Base-by-base conservation (phyloP, 1,140 invertebrate genomes). In the Drosophila parabipectinata region DNA sequence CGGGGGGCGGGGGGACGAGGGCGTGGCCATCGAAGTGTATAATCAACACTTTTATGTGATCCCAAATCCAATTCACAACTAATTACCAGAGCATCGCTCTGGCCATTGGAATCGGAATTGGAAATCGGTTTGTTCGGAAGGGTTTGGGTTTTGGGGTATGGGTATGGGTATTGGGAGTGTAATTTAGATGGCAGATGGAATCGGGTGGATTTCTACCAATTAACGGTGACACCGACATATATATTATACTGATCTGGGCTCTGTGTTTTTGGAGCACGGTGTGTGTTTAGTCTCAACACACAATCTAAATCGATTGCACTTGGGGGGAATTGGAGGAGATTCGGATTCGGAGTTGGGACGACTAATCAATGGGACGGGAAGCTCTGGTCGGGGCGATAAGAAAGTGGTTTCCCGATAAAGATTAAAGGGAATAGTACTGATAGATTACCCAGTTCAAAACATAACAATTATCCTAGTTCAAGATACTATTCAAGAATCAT, bases 41-140 rank as follows among this genome's bases (percentile, higher is more conserved):
- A 87, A 87, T 87, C 83, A 87, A 87, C 82, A 88, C 82, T 87
- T 87, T 87, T 87, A 87, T 87, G 82, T 87, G 82, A 87, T 87
- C 82, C 66, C 78, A 80, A 85, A 87, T 87, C 82, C 82, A 87
- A 85, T 85, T 87, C 82, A 88, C 82, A 87, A 87, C 82, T 87
- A 87, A 87, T 87, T 87, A 87, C 83, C 53, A 69, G 78, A 75
- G 78, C 83, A 77, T 74, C 78, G 62, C 67, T 61, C 67, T 61
- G 57, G 55, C 26, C 54, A 8, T 74, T 55, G 45, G 67, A 68
- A 57, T 68, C 54, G 59, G 67, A 60, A 39, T 53, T 48, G 34
- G 37, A 52, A 34, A 30, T 21, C 32, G 51, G 28, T 18, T 48
- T 45, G 53, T 30, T 44, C 9, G 34, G 32, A 51, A 50, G 52